Conservation (phyloP, 2,113 vertebrate species). For the Centropus unirufus region DNA sequence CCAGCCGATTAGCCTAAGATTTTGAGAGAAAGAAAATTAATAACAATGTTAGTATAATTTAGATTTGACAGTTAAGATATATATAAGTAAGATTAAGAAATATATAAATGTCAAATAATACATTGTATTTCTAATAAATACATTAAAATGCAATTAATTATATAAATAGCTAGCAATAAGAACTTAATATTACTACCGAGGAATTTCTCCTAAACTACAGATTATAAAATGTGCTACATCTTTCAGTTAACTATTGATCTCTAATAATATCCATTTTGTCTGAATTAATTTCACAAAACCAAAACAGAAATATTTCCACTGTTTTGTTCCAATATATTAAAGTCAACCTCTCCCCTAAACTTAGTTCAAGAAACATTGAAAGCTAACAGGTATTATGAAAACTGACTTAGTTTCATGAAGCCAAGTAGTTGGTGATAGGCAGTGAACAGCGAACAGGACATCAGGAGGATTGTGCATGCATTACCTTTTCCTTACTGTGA, state of each 20-base stretch:
- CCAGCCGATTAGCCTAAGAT: constrained; percentile 88
- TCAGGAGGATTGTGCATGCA: neutral
- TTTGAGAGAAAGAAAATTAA: neutral
- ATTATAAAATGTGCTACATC: neutral
- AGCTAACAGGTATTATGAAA: neutral
- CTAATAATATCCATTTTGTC: neutral
- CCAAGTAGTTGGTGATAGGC: neutral
- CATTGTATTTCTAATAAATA: neutral
- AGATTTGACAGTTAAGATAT: neutral
- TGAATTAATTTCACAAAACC: neutral
- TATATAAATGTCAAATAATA: neutral
- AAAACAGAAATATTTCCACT: neutral
- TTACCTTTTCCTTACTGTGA: neutral
- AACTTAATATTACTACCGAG: neutral
- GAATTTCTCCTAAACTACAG: neutral
- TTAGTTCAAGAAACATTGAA: neutral
- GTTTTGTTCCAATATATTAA: neutral
- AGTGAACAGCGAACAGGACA: neutral
- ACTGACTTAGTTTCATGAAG: neutral
- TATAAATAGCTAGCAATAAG: neutral
- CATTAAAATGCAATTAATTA: constrained; percentile 2
- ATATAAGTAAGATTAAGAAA: neutral
- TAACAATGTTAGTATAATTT: neutral
- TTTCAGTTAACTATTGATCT: constrained; percentile 47
- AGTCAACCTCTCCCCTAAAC: neutral